Evolutionary conservation across 2,113 vertebrate genomes (phyloP).

Genomic region (Butorides virescens): DNA sequence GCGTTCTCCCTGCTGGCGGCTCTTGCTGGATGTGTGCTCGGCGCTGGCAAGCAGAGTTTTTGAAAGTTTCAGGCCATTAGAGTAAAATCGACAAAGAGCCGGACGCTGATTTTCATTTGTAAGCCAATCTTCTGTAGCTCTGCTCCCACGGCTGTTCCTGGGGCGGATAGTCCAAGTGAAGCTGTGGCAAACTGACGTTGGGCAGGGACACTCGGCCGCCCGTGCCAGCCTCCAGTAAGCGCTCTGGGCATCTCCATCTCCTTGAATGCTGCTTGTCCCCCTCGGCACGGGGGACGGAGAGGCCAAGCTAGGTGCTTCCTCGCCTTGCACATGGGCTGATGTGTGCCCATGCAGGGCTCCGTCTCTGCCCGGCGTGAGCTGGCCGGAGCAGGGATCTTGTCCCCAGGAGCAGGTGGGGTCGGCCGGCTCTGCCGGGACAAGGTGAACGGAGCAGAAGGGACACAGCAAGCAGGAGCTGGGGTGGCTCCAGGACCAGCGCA

Average conservation of each 20-base stretch:
- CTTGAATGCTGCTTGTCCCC: not conserved
- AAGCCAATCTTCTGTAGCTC: not conserved
- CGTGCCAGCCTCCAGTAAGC: not conserved
- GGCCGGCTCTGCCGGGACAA: not conserved
- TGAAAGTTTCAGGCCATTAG: not conserved
- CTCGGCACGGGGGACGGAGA: not conserved
- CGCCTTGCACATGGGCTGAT: not conserved
- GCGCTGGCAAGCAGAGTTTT: not conserved
- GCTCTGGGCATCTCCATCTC: not conserved
- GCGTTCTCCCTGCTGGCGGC: not conserved
- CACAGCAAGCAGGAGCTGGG: not conserved
- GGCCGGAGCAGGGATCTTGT: not conserved
- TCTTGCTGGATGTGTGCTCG: fast-evolving
- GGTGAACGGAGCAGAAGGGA: not conserved
- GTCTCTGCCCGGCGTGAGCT: not conserved
- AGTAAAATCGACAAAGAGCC: not conserved
- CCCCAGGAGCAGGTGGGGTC: not conserved
- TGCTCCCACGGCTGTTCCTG: not conserved
- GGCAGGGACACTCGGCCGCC: not conserved
- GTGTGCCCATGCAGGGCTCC: not conserved
- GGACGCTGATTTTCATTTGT: not conserved
- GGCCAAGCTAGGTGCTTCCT: not conserved
- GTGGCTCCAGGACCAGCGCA: not conserved
- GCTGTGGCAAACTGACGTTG: not conserved
- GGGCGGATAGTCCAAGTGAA: not conserved